Conservation (phyloP, 2,113 vertebrate species). For the Numida meleagris region DNA sequence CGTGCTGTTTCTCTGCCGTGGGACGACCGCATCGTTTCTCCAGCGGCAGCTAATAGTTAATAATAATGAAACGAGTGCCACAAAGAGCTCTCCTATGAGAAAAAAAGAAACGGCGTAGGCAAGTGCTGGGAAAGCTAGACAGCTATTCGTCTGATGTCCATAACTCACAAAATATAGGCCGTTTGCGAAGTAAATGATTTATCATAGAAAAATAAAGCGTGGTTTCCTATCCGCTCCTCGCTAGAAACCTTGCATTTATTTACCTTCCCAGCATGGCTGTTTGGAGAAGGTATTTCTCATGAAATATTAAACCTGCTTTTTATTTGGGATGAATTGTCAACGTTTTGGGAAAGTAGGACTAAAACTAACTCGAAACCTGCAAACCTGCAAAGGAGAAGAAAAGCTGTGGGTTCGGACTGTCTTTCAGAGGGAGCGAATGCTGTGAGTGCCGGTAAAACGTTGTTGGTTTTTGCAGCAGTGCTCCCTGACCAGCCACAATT, state of each 20-base stretch:
- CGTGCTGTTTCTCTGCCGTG: rapidly evolving
- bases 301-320: neutral
- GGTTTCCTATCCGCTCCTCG: neutral
- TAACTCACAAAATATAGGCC: neutral
- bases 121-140: neutral
- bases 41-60: neutral
- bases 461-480: neutral
- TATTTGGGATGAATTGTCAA: neutral
- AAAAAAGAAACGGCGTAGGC: neutral
- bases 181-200: conserved; percentile 9
- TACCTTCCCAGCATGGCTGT: neutral
- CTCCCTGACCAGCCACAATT: neutral
- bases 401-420: neutral
- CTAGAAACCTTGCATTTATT: neutral
- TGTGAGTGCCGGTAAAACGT: neutral
- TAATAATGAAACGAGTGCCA: neutral
- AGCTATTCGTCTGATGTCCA: neutral
- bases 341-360: neutral
- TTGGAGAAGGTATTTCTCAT: neutral
- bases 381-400: neutral
- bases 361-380: neutral
- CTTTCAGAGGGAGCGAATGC: neutral
- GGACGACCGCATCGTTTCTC: neutral
- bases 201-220: conserved; percentile 14
- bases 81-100: neutral